Evolutionary conservation across 1,140 invertebrate species (phyloP).

Genomic region (Sitobion miscanthi): DNA sequence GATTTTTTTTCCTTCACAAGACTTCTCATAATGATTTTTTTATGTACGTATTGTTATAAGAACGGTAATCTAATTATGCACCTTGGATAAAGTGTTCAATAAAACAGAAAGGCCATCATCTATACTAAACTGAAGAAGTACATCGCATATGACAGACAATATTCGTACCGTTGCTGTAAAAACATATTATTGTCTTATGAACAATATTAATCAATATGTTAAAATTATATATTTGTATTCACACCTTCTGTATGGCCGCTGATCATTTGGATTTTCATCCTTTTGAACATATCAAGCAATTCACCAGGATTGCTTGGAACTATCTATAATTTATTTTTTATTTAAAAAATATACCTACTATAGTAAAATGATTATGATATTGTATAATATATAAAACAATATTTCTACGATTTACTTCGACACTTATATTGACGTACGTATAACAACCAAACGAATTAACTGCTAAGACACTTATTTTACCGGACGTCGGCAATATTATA

Average conservation of each 20-base stretch:
- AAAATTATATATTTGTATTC: neutral
- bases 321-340: neutral
- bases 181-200: neutral
- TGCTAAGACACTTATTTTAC: neutral
- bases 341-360: neutral
- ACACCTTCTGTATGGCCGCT: neutral
- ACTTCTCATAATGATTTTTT: neutral
- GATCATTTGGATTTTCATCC: neutral
- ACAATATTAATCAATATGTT: neutral
- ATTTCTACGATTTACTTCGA: neutral
- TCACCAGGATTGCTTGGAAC: neutral
- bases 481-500: neutral
- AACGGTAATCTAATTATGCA: neutral
- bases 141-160: neutral
- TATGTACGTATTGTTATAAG: no score
- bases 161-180: conserved; percentile 6
- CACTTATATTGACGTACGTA: neutral
- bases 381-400: neutral
- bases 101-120: neutral
- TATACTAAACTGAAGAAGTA: neutral
- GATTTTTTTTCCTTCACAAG: neutral
- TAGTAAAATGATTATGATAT: neutral
- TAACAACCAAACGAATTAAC: neutral
- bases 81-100: conserved; percentile 11
- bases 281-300: neutral